Conservation (phyloP, 2,888 invertebrate species). For the Epirrhoe alternata region DNA sequence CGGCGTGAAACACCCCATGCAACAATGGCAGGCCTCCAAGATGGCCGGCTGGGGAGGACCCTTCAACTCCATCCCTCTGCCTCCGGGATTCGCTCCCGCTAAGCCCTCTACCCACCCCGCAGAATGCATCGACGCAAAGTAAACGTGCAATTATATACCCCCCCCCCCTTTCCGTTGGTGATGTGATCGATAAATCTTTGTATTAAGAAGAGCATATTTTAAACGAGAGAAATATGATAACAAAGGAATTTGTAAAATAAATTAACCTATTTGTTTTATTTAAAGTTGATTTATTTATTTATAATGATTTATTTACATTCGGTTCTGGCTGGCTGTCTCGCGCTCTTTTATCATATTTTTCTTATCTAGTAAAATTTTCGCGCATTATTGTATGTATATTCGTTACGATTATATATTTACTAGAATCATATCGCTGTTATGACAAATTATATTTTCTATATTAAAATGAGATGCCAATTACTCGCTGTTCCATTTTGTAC, state of each 20-base stretch:
- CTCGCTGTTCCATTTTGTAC: constrained; percentile 77
- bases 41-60: constrained; percentile 52
- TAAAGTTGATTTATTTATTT: constrained; percentile 66
- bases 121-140: constrained; percentile 84
- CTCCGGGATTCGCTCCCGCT: constrained; percentile 80
- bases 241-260: constrained; percentile 85
- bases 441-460: constrained; percentile 80
- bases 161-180: constrained; percentile 66
- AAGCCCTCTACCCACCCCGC: constrained; percentile 70
- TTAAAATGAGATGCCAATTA: constrained; percentile 78
- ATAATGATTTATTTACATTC: constrained; percentile 32
- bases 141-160: constrained; percentile 45
- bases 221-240: constrained; percentile 85
- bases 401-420: constrained; percentile 69
- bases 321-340: constrained; percentile 55
- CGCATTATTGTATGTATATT: constrained; percentile 67
- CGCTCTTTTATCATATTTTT: constrained; percentile 70
- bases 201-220: constrained; percentile 83
- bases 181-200: constrained; percentile 84
- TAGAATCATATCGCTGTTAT: constrained; percentile 76
- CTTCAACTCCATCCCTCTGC: constrained; percentile 70
- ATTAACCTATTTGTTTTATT: constrained; percentile 85
- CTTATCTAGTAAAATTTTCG: constrained; percentile 55
- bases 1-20: constrained; percentile 48
- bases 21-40: constrained; percentile 45